A percentile compares a stretch with the other conserved stretches of the same genome.
Conservation (phyloP, 2,113 vertebrate genomes). For the Chascanopsetta lugubris region DNA sequence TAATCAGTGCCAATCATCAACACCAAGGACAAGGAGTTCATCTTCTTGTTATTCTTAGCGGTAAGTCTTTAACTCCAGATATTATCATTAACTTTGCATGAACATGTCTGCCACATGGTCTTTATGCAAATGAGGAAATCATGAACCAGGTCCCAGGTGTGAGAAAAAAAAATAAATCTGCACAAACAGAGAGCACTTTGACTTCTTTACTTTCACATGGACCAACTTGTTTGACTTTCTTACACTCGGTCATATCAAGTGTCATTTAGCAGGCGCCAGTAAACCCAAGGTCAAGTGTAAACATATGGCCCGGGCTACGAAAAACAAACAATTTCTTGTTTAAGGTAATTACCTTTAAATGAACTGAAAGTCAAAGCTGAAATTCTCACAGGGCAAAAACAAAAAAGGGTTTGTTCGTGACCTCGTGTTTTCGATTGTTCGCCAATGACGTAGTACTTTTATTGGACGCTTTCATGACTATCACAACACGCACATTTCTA, state of each 20-base stretch:
- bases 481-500: constrained; percentile 25
- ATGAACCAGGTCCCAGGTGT: background rate
- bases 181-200: background rate
- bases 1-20: too few relatives aligned
- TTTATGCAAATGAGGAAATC: constrained; percentile 17
- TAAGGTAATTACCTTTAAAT: constrained; percentile 5
- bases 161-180: constrained; percentile 25
- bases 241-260: background rate
- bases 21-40: background rate
- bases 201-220: background rate
- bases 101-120: background rate
- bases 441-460: too few relatives aligned
- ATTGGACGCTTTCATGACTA: too few relatives aligned
- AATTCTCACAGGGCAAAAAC: background rate
- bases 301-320: background rate
- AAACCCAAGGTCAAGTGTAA: constrained; percentile 33
- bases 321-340: too few relatives aligned
- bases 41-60: background rate
- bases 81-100: constrained; percentile 22
- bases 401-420: constrained; percentile 4
- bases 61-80: background rate
- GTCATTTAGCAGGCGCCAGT: constrained; percentile 30
- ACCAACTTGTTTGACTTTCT: constrained; percentile 9
- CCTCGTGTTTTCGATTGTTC: too few relatives aligned
- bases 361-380: background rate